Evolutionary conservation across 1,140 invertebrate species (phyloP).

Genomic region (Drosophila trapezifrons): DNA sequence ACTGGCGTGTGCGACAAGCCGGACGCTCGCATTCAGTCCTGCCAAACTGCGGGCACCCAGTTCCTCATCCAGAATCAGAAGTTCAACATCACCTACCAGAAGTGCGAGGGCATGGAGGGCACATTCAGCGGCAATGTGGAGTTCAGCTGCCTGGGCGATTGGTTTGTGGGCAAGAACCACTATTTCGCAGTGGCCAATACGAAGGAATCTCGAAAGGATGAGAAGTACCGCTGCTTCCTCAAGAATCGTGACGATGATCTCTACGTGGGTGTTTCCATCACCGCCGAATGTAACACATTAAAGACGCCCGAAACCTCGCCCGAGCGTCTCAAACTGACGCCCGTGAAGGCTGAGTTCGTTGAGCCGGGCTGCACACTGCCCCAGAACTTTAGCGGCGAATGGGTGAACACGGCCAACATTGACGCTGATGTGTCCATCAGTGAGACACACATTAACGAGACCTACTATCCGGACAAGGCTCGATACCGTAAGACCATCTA

Average conservation of each 20-base stretch:
- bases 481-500: constrained; percentile 95
- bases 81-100: constrained; percentile 97
- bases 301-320: constrained; percentile 97
- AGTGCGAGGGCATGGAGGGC: constrained; percentile 91
- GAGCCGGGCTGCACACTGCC: constrained; percentile 95
- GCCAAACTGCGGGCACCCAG: constrained; percentile 97
- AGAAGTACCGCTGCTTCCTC: constrained; percentile 96
- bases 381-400: constrained; percentile 96
- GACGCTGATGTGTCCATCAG: constrained; percentile 97
- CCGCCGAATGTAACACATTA: constrained; percentile 95
- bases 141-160: constrained; percentile 96
- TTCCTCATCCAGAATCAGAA: constrained; percentile 98
- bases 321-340: constrained; percentile 93
- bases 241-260: constrained; percentile 97
- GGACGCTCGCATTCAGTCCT: constrained; percentile 95
- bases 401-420: constrained; percentile 98
- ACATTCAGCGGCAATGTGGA: constrained; percentile 96
- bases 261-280: constrained; percentile 95
- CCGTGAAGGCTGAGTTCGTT: constrained; percentile 93
- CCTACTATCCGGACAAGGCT: constrained; percentile 95
- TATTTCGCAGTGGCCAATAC: constrained; percentile 97
- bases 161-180: constrained; percentile 97
- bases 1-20: constrained; percentile 95
- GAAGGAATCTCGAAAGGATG: constrained; percentile 96
- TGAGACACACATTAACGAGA: constrained; percentile 97